A percentile compares a stretch with the other conserved stretches of the same genome.
These are phyloP conservation scores for Microcaecilia unicolor DNA, from an alignment of 2,797 vertebrate genomes.

Conservation along the genomic window DNA sequence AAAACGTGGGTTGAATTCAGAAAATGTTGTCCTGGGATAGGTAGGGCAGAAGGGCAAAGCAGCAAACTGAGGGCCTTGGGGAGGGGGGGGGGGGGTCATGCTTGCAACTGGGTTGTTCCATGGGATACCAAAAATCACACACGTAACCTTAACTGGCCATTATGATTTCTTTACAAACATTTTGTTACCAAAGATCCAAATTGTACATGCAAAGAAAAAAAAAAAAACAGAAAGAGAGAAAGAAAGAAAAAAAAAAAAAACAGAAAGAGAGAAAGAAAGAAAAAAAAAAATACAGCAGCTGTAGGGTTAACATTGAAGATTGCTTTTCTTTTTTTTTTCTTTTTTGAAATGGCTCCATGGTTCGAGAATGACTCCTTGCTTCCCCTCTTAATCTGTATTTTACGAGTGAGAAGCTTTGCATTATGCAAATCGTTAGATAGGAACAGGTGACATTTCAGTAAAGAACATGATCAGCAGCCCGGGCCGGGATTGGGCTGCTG, in stretches of 20 bases:
- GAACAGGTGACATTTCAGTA: conserved; percentile 99
- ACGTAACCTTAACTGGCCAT: too few species aligned
- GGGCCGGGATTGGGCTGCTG: conserved; percentile 82
- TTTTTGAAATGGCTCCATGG: conserved; percentile 86
- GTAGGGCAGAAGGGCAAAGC: too few species aligned
- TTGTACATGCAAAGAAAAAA: too few species aligned
- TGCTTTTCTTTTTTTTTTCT: conserved; percentile 13
- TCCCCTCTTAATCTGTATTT: conserved; percentile 98
- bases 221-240: neutral
- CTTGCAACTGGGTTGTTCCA: too few species aligned
- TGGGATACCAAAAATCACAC: too few species aligned
- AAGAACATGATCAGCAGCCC: conserved; percentile 82
- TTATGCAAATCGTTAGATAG: conserved; percentile 99
- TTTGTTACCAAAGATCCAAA: too few species aligned
- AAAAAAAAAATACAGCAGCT: conserved; percentile 26
- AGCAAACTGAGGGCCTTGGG: too few species aligned
- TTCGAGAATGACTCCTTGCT: conserved; percentile 83
- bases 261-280: neutral
- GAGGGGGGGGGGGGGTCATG: too few species aligned
- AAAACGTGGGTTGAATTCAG: too few species aligned
- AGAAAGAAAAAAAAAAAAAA: too few species aligned
- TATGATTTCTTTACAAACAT: too few species aligned
- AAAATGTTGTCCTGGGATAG: too few species aligned
- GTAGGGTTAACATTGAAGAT: conserved; percentile 79
- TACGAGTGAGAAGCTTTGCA: conserved; percentile 99